These are phyloP conservation scores for Phacellophora camtschatica DNA, from an alignment of 30 jellyfish, hydroid and myxozoan genomes.

Conservation along the genomic window DNA sequence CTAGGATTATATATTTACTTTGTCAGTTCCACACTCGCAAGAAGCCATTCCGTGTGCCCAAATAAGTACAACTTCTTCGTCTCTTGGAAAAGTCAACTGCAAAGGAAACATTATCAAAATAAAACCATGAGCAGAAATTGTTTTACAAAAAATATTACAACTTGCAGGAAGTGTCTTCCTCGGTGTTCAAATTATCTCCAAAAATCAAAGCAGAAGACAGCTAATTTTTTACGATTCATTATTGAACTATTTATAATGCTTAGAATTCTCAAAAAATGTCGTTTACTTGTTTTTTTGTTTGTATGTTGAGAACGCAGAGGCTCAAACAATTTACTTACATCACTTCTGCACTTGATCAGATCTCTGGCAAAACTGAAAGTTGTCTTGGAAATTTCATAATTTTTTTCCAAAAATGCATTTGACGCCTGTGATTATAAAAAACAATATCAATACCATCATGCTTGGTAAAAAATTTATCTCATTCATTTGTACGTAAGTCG, in stretches of 20 bases:
- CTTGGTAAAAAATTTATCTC: no score
- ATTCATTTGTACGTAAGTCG: no score
- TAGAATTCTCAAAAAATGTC: background rate
- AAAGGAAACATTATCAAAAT: background rate
- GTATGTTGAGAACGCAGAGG: background rate
- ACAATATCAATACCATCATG: no score
- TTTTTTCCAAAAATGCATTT: background rate
- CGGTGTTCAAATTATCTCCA: no score
- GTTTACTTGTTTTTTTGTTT: background rate
- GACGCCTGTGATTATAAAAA: no score
- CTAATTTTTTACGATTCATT: no score
- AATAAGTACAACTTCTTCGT: slow-evolving; percentile 18
- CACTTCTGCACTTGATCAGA: background rate
- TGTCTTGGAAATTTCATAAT: slow-evolving; percentile 16
- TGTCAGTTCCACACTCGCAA: slow-evolving; percentile 45
- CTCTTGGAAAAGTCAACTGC: slow-evolving; percentile 18
- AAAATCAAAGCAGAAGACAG: no score
- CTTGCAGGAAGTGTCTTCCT: no score
- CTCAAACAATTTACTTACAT: slow-evolving; percentile 8
- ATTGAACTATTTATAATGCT: no score
- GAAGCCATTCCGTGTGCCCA: slow-evolving; percentile 68
- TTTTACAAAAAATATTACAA: no score
- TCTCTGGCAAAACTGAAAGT: slow-evolving; percentile 2
- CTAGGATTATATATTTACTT: background rate
- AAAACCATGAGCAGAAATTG: background rate